These are phyloP conservation scores for Bombus huntii DNA, from an alignment of 1,140 invertebrate species.

Conservation along the genomic window DNA sequence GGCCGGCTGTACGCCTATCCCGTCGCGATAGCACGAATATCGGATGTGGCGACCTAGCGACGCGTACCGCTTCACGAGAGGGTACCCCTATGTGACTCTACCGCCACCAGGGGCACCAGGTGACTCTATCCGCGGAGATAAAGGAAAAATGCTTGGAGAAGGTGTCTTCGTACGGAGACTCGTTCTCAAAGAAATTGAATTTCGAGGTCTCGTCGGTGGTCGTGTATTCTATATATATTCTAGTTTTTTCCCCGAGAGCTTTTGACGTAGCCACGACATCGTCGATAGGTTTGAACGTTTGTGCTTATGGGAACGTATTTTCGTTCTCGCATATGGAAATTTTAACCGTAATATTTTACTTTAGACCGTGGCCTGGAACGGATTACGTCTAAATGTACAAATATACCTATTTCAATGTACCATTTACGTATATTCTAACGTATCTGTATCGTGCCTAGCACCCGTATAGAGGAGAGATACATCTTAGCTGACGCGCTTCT, in stretches of 20 bases:
- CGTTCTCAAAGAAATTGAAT: neutral
- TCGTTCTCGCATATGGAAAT: neutral
- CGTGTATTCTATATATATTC: no score
- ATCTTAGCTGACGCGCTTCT: neutral
- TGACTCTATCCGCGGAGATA: neutral
- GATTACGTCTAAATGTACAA: neutral
- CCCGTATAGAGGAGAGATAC: neutral
- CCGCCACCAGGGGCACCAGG: neutral
- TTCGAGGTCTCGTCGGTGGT: no score
- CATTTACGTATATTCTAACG: neutral
- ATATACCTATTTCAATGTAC: neutral
- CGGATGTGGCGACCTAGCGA: neutral
- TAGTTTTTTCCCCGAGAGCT: no score
- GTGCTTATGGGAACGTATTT: no score
- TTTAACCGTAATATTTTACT: neutral
- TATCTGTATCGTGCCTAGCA: neutral
- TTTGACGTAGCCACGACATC: no score
- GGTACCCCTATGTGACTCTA: neutral
- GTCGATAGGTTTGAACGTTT: no score
- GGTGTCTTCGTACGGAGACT: neutral
- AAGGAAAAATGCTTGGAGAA: neutral
- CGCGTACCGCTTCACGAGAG: neutral
- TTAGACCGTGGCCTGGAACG: no score
- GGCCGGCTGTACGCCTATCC: conserved; percentile 8
- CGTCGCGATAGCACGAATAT: conserved; percentile 27